Percentiles rank a stretch among this genome's conserved stretches.
phyloP scores from a whole-genome alignment of 2,113 vertebrate species.

The Eubucco bourcierii region DNA sequence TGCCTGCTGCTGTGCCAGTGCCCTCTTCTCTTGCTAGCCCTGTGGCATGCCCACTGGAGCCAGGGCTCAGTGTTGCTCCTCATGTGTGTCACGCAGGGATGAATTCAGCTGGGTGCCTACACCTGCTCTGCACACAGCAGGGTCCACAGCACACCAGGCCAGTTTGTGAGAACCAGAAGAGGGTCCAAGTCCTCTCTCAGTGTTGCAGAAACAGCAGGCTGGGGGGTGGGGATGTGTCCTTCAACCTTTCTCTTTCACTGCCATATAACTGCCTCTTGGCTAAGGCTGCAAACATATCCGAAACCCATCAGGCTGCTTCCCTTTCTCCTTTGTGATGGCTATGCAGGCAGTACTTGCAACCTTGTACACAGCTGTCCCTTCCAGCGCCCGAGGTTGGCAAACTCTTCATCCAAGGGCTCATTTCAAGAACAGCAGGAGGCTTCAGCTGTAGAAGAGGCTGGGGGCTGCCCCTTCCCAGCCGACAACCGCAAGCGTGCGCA shows the following conservation, averaged over 20 bases:
- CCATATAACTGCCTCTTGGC: conserved; percentile 6
- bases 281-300: conserved; percentile 56
- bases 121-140: background rate
- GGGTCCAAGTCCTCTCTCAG: background rate
- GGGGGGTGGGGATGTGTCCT: background rate
- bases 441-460: conserved; percentile 47
- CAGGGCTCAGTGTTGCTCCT: background rate
- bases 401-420: conserved; percentile 32
- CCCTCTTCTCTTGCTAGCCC: background rate
- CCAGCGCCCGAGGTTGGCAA: conserved; percentile 39
- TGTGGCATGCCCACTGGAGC: background rate
- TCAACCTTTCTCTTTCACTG: background rate
- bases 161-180: background rate
- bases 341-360: conserved; percentile 70
- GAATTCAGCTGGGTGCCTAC: background rate
- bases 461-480: conserved; percentile 42
- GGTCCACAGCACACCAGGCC: background rate
- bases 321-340: background rate
- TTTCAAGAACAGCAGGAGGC: conserved; percentile 48
- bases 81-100: background rate
- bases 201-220: background rate
- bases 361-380: conserved; percentile 60
- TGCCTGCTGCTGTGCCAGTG: background rate
- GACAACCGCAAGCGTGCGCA: conserved; percentile 44
- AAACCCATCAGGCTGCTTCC: conserved; percentile 1